A percentile compares a stretch with the other conserved stretches of the same genome.
Evolutionary conservation across 2,888 invertebrate species (phyloP).

Genomic region (Caenorhabditis plicata): DNA sequence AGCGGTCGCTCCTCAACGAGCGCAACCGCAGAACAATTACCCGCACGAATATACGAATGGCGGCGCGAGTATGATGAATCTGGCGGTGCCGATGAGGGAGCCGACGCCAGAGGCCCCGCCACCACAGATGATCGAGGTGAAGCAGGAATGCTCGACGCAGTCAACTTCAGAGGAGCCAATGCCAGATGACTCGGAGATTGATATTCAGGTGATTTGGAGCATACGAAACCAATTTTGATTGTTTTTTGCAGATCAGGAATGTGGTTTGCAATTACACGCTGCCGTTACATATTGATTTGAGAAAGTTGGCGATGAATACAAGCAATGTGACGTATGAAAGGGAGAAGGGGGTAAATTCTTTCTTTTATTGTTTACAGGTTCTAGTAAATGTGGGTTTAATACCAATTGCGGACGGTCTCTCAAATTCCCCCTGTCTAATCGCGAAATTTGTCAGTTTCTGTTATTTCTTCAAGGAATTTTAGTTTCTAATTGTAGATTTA

Average conservation of each 20-base stretch:
- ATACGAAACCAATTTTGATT: background rate
- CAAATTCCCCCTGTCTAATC: no score
- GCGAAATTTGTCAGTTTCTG: no score
- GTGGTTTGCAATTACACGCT: slow-evolving; percentile 63
- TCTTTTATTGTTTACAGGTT: background rate
- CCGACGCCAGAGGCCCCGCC: slow-evolving; percentile 39
- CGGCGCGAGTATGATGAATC: slow-evolving; percentile 12
- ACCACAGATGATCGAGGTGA: background rate
- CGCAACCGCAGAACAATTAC: no score
- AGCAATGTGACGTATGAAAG: slow-evolving; percentile 60
- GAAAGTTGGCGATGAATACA: slow-evolving; percentile 51
- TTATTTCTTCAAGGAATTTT: no score
- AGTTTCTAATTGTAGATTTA: no score
- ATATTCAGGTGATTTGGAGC: slow-evolving; percentile 21
- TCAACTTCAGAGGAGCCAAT: slow-evolving; percentile 12
- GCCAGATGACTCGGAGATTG: slow-evolving; percentile 25
- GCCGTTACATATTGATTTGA: slow-evolving; percentile 64
- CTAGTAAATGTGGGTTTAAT: no score
- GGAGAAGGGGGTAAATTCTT: slow-evolving; percentile 52
- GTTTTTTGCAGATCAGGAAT: slow-evolving; percentile 54
- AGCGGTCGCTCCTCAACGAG: no score
- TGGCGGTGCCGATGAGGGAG: slow-evolving; percentile 42
- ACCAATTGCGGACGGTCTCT: no score
- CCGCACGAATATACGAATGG: no score
- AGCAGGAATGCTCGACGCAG: slow-evolving; percentile 2